Conservation (phyloP, 2,888 invertebrate genomes). For the Plemyria rubiginata region DNA sequence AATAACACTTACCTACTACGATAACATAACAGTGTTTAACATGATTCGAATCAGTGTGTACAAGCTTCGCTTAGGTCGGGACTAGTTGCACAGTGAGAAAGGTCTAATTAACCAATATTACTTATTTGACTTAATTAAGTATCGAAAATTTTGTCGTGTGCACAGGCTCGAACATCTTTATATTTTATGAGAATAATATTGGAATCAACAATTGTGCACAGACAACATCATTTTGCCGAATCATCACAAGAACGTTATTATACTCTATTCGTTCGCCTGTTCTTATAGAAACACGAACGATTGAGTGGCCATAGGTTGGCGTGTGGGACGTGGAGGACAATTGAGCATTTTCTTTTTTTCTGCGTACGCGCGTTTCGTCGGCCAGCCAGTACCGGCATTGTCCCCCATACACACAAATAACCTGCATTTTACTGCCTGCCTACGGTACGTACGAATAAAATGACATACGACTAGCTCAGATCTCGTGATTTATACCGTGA, state of each 20-base stretch:
- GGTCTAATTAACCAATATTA: no score
- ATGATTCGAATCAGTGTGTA: no score
- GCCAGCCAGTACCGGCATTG: constrained; percentile 55
- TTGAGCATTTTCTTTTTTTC: constrained; percentile 74
- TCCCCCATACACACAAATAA: constrained; percentile 72
- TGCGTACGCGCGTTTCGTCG: constrained; percentile 56
- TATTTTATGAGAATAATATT: neutral
- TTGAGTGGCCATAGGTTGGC: constrained; percentile 81
- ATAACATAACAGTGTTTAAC: no score
- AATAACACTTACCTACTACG: no score
- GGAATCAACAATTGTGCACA: no score
- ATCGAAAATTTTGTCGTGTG: no score
- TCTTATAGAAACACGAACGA: constrained; percentile 68
- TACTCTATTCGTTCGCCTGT: constrained; percentile 56
- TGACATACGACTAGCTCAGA: constrained; percentile 60
- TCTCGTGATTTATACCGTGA: constrained; percentile 61
- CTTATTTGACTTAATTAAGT: no score
- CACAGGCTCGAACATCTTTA: neutral
- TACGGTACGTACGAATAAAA: constrained; percentile 64
- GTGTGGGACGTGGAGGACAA: constrained; percentile 82
- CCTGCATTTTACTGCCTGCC: constrained; percentile 70
- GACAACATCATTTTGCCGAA: no score
- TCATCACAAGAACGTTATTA: constrained; percentile 15
- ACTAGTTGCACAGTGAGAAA: no score
- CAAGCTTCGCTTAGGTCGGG: no score